Evolutionary conservation across 2,113 vertebrate genomes (phyloP).

Genomic region (Connochaetes taurinus): DNA sequence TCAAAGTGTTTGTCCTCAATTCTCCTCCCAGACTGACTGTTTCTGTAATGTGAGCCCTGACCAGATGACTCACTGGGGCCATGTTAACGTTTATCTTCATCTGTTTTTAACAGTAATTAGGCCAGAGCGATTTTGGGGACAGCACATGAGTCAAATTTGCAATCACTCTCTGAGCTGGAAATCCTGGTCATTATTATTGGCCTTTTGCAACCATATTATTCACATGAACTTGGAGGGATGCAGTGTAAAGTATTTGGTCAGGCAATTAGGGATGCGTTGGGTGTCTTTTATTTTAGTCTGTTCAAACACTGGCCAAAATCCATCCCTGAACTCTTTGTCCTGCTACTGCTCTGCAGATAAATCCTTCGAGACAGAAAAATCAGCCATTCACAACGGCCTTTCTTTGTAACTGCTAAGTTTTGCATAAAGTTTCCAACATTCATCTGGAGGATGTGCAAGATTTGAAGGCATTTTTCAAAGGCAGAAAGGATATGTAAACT

Average conservation of each 20-base stretch:
- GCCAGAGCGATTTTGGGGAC: constrained; percentile 47
- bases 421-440: background rate
- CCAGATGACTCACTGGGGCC: constrained; percentile 67
- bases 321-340: background rate
- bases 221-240: constrained; percentile 45
- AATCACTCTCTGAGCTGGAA: constrained; percentile 67
- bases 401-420: background rate
- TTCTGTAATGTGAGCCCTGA: constrained; percentile 66
- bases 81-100: constrained; percentile 75
- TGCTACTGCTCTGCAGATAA: background rate
- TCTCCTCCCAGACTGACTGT: constrained; percentile 63
- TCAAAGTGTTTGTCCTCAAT: constrained; percentile 64
- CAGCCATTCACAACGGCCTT: background rate
- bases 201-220: constrained; percentile 60
- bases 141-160: constrained; percentile 40
- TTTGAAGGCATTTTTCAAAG: background rate
- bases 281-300: background rate
- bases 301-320: background rate
- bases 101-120: constrained; percentile 74
- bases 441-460: background rate
- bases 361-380: background rate
- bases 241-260: constrained; percentile 63
- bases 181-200: constrained; percentile 48
- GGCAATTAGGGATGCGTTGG: constrained; percentile 29
- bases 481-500: background rate